A percentile compares a stretch with the other conserved stretches of the same genome.
Evolutionary conservation across 2,113 vertebrate genomes (phyloP).

Genomic region (Himantopus leucocephalus): DNA sequence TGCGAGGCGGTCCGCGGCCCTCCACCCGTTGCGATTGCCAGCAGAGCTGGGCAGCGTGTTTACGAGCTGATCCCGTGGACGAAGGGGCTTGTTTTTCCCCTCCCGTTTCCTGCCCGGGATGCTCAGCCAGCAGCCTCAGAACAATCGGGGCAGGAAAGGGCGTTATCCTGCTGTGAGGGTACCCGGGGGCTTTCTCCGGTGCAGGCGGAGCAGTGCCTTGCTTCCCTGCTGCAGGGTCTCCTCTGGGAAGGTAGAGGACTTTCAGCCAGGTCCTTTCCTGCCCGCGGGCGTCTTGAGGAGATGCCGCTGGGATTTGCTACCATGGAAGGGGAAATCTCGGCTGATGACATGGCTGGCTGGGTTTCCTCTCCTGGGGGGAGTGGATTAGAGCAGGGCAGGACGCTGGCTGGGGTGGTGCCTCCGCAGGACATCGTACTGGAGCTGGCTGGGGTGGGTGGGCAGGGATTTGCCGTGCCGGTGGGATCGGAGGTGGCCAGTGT

Average conservation of each 20-base stretch:
- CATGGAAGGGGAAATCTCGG: background rate
- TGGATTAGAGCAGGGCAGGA: background rate
- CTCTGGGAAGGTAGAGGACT: background rate
- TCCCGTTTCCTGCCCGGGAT: background rate
- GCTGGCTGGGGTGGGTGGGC: no score
- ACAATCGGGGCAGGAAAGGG: background rate
- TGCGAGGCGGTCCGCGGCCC: accelerated
- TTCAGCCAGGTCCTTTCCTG: background rate
- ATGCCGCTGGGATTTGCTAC: background rate
- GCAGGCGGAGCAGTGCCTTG: no score
- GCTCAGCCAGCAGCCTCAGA: background rate
- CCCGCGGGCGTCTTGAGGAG: accelerated
- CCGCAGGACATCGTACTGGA: background rate
- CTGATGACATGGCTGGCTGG: background rate
- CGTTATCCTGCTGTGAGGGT: background rate
- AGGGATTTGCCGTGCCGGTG: background rate
- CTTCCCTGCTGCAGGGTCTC: background rate
- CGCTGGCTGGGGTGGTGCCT: background rate
- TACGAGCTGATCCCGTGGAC: background rate
- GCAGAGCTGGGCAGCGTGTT: accelerated
- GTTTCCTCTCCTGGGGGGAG: background rate
- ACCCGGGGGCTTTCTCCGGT: accelerated
- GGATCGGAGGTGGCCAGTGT: accelerated
- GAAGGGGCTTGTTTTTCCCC: background rate
- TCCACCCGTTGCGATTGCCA: accelerated